Evolutionary conservation across 2,797 vertebrate genomes (phyloP).

Genomic region (Thamnophis elegans): DNA sequence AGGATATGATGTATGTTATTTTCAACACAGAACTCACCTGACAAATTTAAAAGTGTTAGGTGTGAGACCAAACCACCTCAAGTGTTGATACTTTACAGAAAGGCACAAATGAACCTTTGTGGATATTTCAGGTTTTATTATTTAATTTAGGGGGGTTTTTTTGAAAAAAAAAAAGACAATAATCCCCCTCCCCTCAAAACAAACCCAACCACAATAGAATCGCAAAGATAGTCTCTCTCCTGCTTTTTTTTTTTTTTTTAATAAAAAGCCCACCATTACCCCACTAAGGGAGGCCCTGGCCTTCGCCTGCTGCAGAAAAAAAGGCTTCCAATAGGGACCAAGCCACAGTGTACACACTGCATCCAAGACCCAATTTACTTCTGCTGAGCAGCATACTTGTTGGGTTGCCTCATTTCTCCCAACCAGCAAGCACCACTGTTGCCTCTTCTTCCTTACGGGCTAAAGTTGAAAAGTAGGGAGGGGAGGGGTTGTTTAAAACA

Average conservation of each 20-base stretch:
- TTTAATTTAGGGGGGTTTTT: slow-evolving; percentile 70
- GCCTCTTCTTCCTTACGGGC: slow-evolving; percentile 41
- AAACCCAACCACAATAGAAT: slow-evolving; percentile 61
- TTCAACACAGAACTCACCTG: background rate
- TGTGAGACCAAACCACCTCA: background rate
- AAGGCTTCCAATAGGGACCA: slow-evolving; percentile 1
- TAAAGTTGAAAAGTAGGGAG: slow-evolving; percentile 56
- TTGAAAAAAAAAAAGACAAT: slow-evolving; percentile 50
- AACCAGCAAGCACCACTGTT: background rate
- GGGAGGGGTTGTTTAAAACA: slow-evolving; percentile 6
- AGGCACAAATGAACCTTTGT: background rate
- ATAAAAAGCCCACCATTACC: slow-evolving; percentile 46
- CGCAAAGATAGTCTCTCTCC: slow-evolving; percentile 55
- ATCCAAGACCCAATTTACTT: background rate
- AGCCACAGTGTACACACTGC: slow-evolving; percentile 34
- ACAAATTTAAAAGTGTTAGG: background rate
- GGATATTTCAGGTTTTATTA: slow-evolving; percentile 61
- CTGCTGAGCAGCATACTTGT: background rate
- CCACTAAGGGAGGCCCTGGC: slow-evolving; percentile 44
- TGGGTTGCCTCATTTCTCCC: background rate
- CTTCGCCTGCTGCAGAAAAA: slow-evolving; percentile 43
- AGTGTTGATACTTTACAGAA: background rate
- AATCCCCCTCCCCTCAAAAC: slow-evolving; percentile 45
- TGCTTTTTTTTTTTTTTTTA: background rate
- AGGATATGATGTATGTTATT: background rate